These are phyloP conservation scores for Zygogramma bicolorata DNA, from an alignment of 2,888 invertebrate genomes.

Conservation along the genomic window DNA sequence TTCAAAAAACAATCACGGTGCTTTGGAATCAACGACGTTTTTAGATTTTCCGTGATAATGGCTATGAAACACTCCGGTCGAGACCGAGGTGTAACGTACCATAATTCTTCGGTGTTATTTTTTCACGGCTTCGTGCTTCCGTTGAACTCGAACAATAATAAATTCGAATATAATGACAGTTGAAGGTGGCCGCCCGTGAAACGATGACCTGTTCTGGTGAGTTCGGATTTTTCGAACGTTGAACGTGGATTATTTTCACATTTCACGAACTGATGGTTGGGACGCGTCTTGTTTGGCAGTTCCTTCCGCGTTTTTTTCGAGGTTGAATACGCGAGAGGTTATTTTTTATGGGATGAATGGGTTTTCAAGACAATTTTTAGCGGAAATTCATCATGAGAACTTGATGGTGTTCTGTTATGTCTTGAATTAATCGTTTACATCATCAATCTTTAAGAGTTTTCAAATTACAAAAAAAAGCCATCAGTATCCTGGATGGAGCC, in stretches of 20 bases:
- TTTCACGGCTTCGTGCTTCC: slow-evolving; percentile 55
- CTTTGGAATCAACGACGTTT: slow-evolving; percentile 43
- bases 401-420: no score
- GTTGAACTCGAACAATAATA: slow-evolving; percentile 62
- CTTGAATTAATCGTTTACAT: no score
- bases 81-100: slow-evolving; percentile 50
- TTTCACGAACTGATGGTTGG: slow-evolving; percentile 25
- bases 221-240: slow-evolving; percentile 11
- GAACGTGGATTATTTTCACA: slow-evolving; percentile 23
- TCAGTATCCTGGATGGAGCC: no score
- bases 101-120: slow-evolving; percentile 54
- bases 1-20: slow-evolving; percentile 37
- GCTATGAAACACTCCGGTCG: slow-evolving; percentile 45
- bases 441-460: no score
- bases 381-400: no score
- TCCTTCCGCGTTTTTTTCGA: neutral
- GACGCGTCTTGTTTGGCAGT: neutral
- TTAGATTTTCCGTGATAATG: slow-evolving; percentile 52
- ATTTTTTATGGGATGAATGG: no score
- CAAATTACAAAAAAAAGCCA: no score
- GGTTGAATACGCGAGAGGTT: no score
- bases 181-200: slow-evolving; percentile 61
- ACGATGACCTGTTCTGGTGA: slow-evolving; percentile 37
- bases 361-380: no score
- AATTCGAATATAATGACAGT: slow-evolving; percentile 63